phyloP scores from a whole-genome alignment of 2,113 vertebrate species.

The Ptyas mucosa region DNA sequence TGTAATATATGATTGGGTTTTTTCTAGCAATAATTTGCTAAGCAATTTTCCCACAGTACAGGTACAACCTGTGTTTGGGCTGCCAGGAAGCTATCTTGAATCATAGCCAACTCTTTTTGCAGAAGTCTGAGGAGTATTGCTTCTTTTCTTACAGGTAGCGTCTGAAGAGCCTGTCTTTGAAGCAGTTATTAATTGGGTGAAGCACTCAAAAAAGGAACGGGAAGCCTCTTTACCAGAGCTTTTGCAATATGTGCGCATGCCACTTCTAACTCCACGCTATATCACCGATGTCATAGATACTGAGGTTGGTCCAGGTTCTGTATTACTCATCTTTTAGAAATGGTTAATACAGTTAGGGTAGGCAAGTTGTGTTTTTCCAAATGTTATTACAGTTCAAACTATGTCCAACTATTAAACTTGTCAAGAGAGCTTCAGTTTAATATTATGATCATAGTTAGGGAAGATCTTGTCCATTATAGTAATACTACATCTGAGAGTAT shows the following conservation, averaged over 20 bases:
- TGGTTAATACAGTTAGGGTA: neutral
- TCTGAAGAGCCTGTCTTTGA: conserved; percentile 97
- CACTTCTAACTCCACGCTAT: conserved; percentile 93
- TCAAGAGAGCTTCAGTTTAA: neutral
- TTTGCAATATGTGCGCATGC: conserved; percentile 94
- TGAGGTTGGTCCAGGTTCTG: conserved; percentile 73
- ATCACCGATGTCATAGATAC: conserved; percentile 97
- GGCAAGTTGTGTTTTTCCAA: neutral
- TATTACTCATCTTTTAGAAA: neutral
- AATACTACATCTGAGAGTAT: neutral
- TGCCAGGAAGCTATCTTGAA: rapidly evolving
- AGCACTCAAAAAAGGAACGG: conserved; percentile 88
- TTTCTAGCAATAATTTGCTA: neutral
- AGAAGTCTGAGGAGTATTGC: rapidly evolving
- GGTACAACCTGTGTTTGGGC: neutral
- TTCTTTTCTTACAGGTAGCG: conserved; percentile 79
- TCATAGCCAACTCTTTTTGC: rapidly evolving
- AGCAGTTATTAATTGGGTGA: conserved; percentile 96
- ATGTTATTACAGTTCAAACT: neutral
- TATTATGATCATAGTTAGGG: neutral
- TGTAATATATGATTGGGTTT: neutral
- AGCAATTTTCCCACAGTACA: neutral
- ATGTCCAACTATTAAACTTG: neutral
- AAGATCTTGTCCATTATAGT: neutral
- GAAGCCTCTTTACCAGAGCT: conserved; percentile 87